These are phyloP conservation scores for Tipula lateralis DNA, from an alignment of 2,888 invertebrate species.

Conservation along the genomic window DNA sequence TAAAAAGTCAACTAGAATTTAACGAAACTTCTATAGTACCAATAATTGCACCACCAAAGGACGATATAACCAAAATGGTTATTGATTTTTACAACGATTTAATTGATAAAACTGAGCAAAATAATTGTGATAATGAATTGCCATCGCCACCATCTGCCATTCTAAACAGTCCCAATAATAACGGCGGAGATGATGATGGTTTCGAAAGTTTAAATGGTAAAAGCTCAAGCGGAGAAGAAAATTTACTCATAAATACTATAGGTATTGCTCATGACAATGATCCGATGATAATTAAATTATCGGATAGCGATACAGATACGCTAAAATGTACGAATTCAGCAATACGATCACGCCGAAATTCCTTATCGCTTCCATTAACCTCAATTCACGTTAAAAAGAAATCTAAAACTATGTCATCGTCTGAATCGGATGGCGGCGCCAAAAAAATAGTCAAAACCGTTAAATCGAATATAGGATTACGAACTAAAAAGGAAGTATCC, in stretches of 20 bases:
- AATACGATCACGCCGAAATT: background rate
- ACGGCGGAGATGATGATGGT: slow-evolving; percentile 69
- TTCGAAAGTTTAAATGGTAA: slow-evolving; percentile 82
- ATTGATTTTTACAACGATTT: slow-evolving; percentile 38
- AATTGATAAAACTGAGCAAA: slow-evolving; percentile 35
- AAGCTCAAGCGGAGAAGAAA: slow-evolving; percentile 61
- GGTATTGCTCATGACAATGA: slow-evolving; percentile 27
- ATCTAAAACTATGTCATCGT: background rate
- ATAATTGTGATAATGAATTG: background rate
- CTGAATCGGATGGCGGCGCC: background rate
- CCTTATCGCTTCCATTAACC: slow-evolving; percentile 11
- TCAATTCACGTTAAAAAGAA: background rate
- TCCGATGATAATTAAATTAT: background rate
- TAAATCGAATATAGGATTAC: background rate
- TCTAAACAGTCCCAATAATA: background rate
- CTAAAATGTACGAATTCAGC: slow-evolving; percentile 27
- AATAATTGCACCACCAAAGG: no score
- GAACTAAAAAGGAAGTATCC: slow-evolving; percentile 37
- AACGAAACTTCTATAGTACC: background rate
- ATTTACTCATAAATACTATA: slow-evolving; percentile 36
- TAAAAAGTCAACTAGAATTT: slow-evolving; percentile 36
- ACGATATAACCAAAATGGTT: background rate
- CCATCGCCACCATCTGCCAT: background rate
- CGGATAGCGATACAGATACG: slow-evolving; percentile 33
- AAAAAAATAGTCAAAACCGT: background rate